Base-by-base conservation (phyloP, 2,888 invertebrate species). In the Drosophila ustulata region DNA sequence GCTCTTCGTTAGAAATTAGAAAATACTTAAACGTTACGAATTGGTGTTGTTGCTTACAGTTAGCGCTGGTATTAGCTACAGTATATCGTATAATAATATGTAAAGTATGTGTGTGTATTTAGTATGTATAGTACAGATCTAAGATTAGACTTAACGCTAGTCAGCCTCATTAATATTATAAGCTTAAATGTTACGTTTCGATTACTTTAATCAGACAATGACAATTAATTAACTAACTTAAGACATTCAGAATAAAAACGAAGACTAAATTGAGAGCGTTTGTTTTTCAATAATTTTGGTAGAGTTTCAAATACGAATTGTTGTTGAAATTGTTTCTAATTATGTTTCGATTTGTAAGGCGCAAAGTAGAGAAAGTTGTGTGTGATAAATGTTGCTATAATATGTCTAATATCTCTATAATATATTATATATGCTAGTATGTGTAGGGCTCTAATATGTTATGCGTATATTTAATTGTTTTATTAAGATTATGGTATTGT, bases 101-200 rank as follows among this genome's bases (percentile, higher is more conserved):
- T 18, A 18, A 30, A 30, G 30, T 30, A 51, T 66, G 66, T 46
- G 30, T 53, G 13, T 52, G 8, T 37, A 58, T 59, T 50, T 62
- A 47, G n/a, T 37, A 37, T 37, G 52, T 61, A 62, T 62, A 41
- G 61, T 66, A 58, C 62, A 62, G 49, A 53, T 59, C 67, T 45
- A 53, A 72, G n/a, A 53, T 65, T 68, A 75, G 61, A 75, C 85
- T 84, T 84, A 84, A 73, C 53, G 61, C 88, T 85, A 85, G 86
- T 85, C 84, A 85, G 84, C 84, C 84, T 85, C 84, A 88, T 85
- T 88, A 85, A 85, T 75, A 85, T 88, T 88, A 85, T 88, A 85
- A 82, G 84, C 84, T 85, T 85, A 82, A 51, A 39, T 51, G 39
- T 70, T 52, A 52, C 37, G 25, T 84, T 66, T 66, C 52, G 59